phyloP scores from a whole-genome alignment of 2,113 vertebrate genomes.

The Oreochromis aureus region DNA sequence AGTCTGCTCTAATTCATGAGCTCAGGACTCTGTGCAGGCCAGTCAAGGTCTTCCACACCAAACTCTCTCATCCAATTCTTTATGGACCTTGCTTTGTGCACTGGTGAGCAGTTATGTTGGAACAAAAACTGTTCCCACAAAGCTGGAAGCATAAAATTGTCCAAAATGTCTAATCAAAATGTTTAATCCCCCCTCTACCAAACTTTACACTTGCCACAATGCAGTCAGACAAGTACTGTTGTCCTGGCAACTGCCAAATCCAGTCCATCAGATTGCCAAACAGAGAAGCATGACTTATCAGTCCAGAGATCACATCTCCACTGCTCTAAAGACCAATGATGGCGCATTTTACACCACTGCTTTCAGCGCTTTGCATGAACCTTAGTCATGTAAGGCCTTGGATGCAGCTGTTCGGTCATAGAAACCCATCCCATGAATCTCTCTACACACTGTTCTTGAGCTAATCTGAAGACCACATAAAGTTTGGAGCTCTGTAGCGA shows the following conservation, averaged over 20 bases:
- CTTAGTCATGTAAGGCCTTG: not conserved
- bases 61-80: not conserved
- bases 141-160: not conserved
- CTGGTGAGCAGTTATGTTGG: not conserved
- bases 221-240: not conserved
- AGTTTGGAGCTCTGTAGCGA: no score
- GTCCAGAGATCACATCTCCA: not conserved
- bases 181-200: not conserved
- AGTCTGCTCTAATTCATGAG: not conserved
- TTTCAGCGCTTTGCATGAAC: rapidly evolving
- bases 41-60: not conserved
- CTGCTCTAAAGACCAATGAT: not conserved
- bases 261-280: not conserved
- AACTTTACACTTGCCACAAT: not conserved
- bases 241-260: not conserved
- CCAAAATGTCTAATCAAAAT: not conserved
- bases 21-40: not conserved
- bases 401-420: not conserved
- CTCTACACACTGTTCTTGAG: not conserved
- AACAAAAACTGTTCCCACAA: not conserved
- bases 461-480: not conserved
- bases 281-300: not conserved
- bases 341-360: not conserved
- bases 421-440: not conserved
- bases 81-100: rapidly evolving